Evolutionary conservation across 2,888 invertebrate genomes (phyloP).

Genomic region (Lepetodrilus schrolli): DNA sequence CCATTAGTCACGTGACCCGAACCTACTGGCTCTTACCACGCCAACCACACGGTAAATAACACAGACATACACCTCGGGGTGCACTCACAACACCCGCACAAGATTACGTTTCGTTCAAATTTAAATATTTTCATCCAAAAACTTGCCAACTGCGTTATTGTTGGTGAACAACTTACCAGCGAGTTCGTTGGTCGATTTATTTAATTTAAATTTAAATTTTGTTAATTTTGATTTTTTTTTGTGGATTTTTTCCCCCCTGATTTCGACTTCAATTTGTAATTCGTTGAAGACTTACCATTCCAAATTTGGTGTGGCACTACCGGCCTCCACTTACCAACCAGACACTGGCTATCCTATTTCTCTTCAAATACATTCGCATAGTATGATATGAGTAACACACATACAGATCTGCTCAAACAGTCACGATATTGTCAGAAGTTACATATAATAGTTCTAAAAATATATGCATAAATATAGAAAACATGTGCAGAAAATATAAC

Average conservation of each 20-base stretch:
- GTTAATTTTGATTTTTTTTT: too few relatives aligned
- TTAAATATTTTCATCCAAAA: too few relatives aligned
- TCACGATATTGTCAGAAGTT: too few relatives aligned
- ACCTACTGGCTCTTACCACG: background rate
- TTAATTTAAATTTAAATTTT: too few relatives aligned
- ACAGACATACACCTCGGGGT: background rate
- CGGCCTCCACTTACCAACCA: background rate
- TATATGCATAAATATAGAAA: too few relatives aligned
- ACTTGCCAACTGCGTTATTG: too few relatives aligned
- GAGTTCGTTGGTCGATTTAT: background rate
- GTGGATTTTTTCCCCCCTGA: too few relatives aligned
- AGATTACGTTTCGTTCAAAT: background rate
- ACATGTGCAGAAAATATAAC: too few relatives aligned
- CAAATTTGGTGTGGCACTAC: background rate
- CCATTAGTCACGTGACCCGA: conserved; percentile 30
- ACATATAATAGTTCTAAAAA: too few relatives aligned
- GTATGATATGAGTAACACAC: too few relatives aligned
- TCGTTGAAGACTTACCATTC: conserved; percentile 8
- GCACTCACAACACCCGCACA: conserved; percentile 3
- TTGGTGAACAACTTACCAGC: background rate
- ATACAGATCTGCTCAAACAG: too few relatives aligned
- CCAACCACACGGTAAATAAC: background rate
- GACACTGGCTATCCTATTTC: conserved; percentile 6
- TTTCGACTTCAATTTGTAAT: too few relatives aligned
- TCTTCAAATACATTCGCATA: background rate